Evolutionary conservation across 2,113 vertebrate species (phyloP).

Genomic region (Loxodonta africana): DNA sequence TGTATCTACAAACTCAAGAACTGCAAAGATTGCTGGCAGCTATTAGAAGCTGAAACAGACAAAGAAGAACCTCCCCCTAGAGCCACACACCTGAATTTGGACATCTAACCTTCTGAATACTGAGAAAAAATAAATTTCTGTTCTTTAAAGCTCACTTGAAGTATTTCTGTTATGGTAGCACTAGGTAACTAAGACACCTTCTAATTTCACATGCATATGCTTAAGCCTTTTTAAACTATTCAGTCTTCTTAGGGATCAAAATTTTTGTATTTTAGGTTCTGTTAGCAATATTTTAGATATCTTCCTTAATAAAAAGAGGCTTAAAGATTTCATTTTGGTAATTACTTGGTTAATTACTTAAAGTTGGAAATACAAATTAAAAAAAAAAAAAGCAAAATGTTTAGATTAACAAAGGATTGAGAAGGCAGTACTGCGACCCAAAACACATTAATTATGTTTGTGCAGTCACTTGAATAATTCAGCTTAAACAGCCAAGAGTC

Average conservation of each 20-base stretch:
- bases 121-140: too few relatives aligned
- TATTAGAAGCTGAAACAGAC: too few relatives aligned
- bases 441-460: conserved; percentile 36
- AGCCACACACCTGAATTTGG: too few relatives aligned
- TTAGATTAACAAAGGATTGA: conserved; percentile 22
- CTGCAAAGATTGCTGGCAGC: too few relatives aligned
- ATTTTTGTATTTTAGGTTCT: background rate
- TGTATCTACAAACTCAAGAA: too few relatives aligned
- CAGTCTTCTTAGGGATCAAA: background rate
- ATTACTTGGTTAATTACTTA: conserved; percentile 29
- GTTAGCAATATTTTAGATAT: background rate
- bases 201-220: background rate
- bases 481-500: conserved; percentile 22
- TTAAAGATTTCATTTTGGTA: conserved; percentile 39
- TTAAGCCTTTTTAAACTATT: conserved; percentile 26
- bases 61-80: too few relatives aligned
- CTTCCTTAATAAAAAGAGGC: conserved; percentile 19
- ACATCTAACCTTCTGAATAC: too few relatives aligned
- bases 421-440: conserved; percentile 33
- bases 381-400: background rate
- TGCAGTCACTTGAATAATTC: conserved; percentile 35
- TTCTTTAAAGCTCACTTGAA: too few relatives aligned
- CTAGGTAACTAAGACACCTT: background rate
- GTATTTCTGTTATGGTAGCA: too few relatives aligned
- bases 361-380: background rate